Base-by-base conservation (phyloP, 2,888 invertebrate genomes). In the Notocelia uddmanniana region DNA sequence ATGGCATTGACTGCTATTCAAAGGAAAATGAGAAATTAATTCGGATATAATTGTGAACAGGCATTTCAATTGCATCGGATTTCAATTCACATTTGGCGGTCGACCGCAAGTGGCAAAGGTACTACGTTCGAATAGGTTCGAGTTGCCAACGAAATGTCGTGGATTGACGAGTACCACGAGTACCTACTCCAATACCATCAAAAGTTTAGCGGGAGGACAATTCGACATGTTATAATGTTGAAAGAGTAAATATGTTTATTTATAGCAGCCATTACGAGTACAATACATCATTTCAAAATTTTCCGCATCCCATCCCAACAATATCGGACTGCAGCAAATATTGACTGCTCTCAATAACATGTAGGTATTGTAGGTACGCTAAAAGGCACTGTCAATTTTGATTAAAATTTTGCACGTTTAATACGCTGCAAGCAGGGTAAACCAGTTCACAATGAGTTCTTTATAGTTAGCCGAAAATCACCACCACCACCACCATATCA, bases 21-120 rank as follows among this genome's bases (percentile, higher is more conserved):
- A 18, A 55, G 31, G 26, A 55, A 41, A 57, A 57, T 45, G 55
- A 45, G 45, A 26, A 58, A 50, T 70, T 58, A 70, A 70, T 70
- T 50, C n/a, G 41, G 41, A 13, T 31, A 18, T 13, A 37, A 18
- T 57, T 18, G 34, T 57, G 26, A 55, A 45, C 45, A 13, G 45
- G 62, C 50, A 68, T 62, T 71, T 50, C 45, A 55, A 67, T 72
- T 60, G 31, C 23, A 52, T 72, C 23, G 54, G 59, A 34, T 67
- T 55, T 60, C 41, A 48, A 60, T 52, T 52, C 55, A 55, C 21
- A 69, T 58, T 69, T 45, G 19, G 72, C 48, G 72, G 72, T 68
- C 37, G 37, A 67, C 72, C 72, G 57, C 72, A 72, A 50, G 60
- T 62, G 67, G 57, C 62, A 26, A 60, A 71, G 55, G 62, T 41